phyloP scores from a whole-genome alignment of 2,113 vertebrate species.

The Oxygymnocypris stewartii region DNA sequence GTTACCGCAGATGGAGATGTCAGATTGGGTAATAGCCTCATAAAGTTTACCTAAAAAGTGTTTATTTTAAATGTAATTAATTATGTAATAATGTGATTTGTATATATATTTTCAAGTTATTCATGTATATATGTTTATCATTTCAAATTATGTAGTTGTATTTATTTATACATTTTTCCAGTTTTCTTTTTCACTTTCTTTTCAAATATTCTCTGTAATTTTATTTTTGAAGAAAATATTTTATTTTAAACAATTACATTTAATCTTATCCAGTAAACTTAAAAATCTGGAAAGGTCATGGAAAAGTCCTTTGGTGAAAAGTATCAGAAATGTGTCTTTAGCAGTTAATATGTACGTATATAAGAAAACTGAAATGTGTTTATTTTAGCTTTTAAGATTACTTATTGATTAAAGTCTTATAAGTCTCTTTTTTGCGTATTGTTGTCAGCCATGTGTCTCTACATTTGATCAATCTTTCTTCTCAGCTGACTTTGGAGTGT shows the following conservation, averaged over 20 bases:
- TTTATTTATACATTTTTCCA: too few relatives aligned
- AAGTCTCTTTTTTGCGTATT: constrained; percentile 23
- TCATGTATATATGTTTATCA: too few relatives aligned
- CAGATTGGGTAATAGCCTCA: constrained; percentile 85
- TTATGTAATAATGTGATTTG: too few relatives aligned
- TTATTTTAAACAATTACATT: too few relatives aligned
- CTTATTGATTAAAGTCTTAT: not conserved
- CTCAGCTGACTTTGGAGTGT: constrained; percentile 98
- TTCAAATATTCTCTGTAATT: too few relatives aligned
- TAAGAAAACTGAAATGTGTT: not conserved
- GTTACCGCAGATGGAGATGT: constrained; percentile 93
- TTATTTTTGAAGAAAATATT: too few relatives aligned
- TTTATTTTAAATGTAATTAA: too few relatives aligned
- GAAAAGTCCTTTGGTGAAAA: not conserved
- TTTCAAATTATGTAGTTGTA: not conserved
- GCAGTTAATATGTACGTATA: not conserved
- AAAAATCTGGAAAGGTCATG: not conserved
- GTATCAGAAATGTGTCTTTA: not conserved
- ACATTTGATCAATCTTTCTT: constrained; percentile 61
- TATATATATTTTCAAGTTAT: too few relatives aligned
- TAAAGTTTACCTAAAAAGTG: constrained; percentile 7
- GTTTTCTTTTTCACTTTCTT: not conserved
- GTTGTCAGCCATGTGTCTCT: constrained; percentile 9
- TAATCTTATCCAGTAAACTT: not conserved
- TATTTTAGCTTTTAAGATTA: not conserved